phyloP scores from a whole-genome alignment of 2,888 invertebrate species.

The Eucera pruinosa region DNA sequence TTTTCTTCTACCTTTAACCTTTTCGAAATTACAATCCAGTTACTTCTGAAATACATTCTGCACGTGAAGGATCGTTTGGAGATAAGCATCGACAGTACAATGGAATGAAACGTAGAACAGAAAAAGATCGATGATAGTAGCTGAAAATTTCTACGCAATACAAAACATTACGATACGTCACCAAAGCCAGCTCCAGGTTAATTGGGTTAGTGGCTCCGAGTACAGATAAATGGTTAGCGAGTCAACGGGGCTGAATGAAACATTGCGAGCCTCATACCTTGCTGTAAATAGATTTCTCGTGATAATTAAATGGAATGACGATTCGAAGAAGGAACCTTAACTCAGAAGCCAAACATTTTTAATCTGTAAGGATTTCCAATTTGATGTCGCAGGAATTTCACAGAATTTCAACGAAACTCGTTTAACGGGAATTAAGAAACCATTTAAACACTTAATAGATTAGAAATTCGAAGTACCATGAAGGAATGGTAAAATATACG shows the following conservation, averaged over 20 bases:
- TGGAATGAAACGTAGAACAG: constrained; percentile 8
- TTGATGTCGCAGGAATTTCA: no score
- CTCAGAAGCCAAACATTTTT: no score
- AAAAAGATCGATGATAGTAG: constrained; percentile 18
- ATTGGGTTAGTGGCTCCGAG: constrained; percentile 41
- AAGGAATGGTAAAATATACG: background rate
- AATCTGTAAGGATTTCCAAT: no score
- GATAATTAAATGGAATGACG: background rate
- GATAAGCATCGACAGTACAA: constrained; percentile 16
- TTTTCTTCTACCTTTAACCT: background rate
- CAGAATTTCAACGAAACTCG: no score
- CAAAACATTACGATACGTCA: constrained; percentile 29
- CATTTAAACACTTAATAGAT: no score
- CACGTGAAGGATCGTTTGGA: background rate
- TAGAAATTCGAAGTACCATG: no score
- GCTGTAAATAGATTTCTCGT: constrained; percentile 18
- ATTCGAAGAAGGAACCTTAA: background rate
- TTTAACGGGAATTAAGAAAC: no score
- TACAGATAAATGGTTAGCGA: constrained; percentile 31
- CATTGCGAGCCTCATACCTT: constrained; percentile 19
- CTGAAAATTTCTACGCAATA: constrained; percentile 27
- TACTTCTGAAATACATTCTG: background rate
- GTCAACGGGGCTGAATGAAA: constrained; percentile 24
- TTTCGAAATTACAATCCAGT: background rate
- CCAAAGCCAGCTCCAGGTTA: constrained; percentile 39